A percentile compares a stretch with the other conserved stretches of the same genome.
phyloP scores from a whole-genome alignment of 2,113 vertebrate species.

The Brachyhypopomus gauderio region DNA sequence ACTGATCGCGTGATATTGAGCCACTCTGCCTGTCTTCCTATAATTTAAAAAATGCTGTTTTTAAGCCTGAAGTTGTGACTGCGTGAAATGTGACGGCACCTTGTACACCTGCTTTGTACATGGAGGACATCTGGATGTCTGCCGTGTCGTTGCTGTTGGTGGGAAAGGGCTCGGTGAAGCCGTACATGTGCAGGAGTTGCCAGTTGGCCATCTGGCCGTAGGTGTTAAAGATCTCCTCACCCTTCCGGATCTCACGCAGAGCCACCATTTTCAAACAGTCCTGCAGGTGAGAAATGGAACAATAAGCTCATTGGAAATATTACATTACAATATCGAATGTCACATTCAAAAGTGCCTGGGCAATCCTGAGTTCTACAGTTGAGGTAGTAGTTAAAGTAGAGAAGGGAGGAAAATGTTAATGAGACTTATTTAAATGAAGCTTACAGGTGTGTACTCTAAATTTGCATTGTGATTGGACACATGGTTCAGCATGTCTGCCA shows the following conservation, averaged over 20 bases:
- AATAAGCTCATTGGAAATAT: neutral
- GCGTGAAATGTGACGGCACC: conserved; percentile 65
- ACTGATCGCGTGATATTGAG: no score
- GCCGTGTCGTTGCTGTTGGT: conserved; percentile 85
- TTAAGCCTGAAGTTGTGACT: neutral
- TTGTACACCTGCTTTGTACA: conserved; percentile 77
- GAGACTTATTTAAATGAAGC: conserved; percentile 36
- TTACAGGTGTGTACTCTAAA: conserved; percentile 87
- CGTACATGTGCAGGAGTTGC: conserved; percentile 97
- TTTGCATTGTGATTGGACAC: conserved; percentile 88
- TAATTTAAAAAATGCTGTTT: neutral
- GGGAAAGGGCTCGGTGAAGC: conserved; percentile 83
- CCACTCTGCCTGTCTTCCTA: neutral
- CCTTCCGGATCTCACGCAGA: conserved; percentile 72
- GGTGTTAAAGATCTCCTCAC: conserved; percentile 93
- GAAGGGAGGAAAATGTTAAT: neutral
- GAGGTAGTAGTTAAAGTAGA: no score
- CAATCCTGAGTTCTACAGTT: neutral
- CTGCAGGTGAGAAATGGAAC: conserved; percentile 62
- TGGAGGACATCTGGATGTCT: conserved; percentile 80
- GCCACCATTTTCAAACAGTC: conserved; percentile 86
- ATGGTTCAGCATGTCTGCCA: conserved; percentile 94
- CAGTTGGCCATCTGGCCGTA: conserved; percentile 95
- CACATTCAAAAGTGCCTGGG: neutral
- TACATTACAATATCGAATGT: neutral